These are phyloP conservation scores for Tenthredo scrophulariae DNA, from an alignment of 2,888 invertebrate species.

Conservation along the genomic window DNA sequence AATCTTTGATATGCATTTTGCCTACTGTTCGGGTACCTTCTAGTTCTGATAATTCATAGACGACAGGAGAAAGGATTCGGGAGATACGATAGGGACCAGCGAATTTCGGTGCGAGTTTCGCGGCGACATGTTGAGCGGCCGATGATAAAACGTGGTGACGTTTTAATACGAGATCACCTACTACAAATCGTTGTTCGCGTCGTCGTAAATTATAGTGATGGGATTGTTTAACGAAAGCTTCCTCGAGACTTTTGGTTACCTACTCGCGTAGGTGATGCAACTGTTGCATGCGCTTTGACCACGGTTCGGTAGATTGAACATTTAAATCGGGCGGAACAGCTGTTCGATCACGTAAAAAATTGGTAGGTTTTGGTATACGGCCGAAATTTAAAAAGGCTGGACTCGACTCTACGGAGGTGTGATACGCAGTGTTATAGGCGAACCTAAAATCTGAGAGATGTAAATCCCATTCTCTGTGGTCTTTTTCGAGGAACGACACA, in stretches of 20 bases:
- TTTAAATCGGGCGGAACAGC: no score
- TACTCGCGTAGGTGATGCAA: not conserved
- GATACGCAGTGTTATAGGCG: slow-evolving; percentile 58
- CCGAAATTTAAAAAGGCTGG: no score
- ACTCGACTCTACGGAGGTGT: slow-evolving; percentile 55
- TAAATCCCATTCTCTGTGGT: slow-evolving; percentile 60
- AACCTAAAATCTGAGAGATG: slow-evolving; percentile 51
- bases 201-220: not conserved
- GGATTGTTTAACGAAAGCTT: not conserved
- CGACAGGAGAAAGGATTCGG: no score
- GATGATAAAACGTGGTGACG: no score
- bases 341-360: not conserved
- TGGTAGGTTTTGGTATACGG: slow-evolving; percentile 57
- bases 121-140: no score
- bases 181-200: not conserved
- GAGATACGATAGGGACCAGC: no score
- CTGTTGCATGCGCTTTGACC: not conserved
- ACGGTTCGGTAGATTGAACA: not conserved
- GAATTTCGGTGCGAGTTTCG: no score
- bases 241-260: not conserved
- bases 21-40: no score
- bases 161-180: slow-evolving; percentile 41
- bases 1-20: no score
- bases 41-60: no score
- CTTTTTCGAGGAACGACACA: slow-evolving; percentile 49